phyloP scores from a whole-genome alignment of 1,140 invertebrate species.

The Eriocheir sinensis region DNA sequence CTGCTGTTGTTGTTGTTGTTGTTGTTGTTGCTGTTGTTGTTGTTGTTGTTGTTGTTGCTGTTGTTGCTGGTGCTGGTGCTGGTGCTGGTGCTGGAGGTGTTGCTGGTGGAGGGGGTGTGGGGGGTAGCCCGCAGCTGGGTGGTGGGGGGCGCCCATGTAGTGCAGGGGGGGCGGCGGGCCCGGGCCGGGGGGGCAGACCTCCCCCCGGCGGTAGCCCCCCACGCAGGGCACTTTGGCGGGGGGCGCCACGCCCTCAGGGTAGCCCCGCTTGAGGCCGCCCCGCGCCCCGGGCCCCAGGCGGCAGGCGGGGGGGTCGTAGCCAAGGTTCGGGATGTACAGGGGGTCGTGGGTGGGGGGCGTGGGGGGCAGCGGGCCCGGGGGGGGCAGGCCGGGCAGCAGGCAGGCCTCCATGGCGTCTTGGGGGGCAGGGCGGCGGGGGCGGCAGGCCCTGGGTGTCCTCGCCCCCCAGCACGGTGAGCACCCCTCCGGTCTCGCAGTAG shows the following conservation, averaged over 20 bases:
- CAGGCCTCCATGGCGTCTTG: neutral
- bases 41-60: too few species aligned
- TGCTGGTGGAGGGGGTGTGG: too few species aligned
- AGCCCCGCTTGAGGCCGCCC: constrained; percentile 43
- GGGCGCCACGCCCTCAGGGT: constrained; percentile 42
- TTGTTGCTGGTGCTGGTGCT: neutral
- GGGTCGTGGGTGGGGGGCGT: constrained; percentile 48
- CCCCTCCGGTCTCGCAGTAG: too few species aligned
- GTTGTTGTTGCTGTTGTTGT: neutral
- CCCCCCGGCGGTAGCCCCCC: constrained; percentile 46
- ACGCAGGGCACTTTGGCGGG: constrained; percentile 62
- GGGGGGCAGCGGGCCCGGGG: neutral
- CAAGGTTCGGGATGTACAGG: neutral
- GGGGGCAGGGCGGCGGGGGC: neutral
- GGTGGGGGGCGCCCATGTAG: constrained; percentile 49
- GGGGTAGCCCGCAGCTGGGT: too few species aligned
- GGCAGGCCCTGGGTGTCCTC: neutral
- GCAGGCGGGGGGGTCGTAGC: constrained; percentile 40
- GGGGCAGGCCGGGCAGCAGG: neutral
- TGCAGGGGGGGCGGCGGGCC: constrained; percentile 49
- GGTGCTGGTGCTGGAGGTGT: neutral
- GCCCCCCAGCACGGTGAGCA: too few species aligned
- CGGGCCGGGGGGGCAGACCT: neutral
- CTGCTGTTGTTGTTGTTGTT: neutral
- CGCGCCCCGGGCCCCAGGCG: neutral